phyloP scores from a whole-genome alignment of 2,797 vertebrate species.

The Malurus splendens region DNA sequence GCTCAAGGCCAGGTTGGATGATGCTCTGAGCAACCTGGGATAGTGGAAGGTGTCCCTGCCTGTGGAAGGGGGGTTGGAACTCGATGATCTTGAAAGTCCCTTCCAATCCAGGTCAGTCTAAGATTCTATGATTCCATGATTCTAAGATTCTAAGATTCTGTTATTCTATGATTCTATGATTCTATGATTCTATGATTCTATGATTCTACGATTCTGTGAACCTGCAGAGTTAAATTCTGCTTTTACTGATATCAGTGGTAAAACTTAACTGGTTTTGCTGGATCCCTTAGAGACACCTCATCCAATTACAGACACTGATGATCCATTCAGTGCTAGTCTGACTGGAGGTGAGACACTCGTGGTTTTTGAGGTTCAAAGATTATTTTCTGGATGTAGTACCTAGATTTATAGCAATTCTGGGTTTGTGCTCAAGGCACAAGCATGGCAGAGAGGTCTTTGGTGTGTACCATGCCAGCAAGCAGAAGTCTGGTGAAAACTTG shows the following conservation, averaged over 20 bases:
- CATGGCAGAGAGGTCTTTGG: background rate
- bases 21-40: background rate
- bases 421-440: background rate
- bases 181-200: background rate
- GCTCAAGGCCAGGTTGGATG: background rate
- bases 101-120: background rate
- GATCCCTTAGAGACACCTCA: background rate
- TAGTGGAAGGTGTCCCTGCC: background rate
- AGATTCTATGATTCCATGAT: background rate
- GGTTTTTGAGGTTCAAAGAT: background rate
- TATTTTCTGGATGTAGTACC: background rate
- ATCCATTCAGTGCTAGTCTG: background rate
- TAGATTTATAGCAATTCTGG: background rate
- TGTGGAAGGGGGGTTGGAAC: background rate
- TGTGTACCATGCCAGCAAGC: background rate
- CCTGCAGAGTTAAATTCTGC: background rate
- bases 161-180: background rate
- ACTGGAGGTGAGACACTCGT: accelerated
- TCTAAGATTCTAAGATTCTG: too few relatives aligned
- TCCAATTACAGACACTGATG: background rate
- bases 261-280: background rate
- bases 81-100: background rate
- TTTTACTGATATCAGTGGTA: background rate
- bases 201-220: background rate
- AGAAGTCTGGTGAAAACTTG: background rate